Conservation (phyloP, 2,797 vertebrate species). For the Xenentodon cancila region DNA sequence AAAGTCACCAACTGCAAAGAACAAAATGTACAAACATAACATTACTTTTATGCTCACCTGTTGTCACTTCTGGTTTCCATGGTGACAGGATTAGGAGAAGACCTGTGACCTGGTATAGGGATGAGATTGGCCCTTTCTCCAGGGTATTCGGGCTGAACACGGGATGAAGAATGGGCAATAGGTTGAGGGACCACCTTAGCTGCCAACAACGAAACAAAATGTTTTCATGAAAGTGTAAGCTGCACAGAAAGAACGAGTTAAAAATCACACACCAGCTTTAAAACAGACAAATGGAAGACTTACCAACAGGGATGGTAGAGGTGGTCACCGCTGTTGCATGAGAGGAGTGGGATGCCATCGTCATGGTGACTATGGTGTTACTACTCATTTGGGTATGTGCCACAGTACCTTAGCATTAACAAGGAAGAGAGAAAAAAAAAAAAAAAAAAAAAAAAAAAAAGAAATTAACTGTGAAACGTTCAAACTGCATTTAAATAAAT, state of each 20-base stretch:
- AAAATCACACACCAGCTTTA: no score
- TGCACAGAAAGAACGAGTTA: neutral
- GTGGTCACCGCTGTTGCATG: conserved; percentile 96
- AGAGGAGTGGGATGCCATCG: conserved; percentile 96
- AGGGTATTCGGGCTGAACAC: conserved; percentile 93
- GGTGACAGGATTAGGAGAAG: conserved; percentile 95
- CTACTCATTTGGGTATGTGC: conserved; percentile 93
- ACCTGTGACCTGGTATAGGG: conserved; percentile 91
- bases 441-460: neutral
- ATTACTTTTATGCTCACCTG: conserved; percentile 79
- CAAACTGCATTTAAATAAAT: neutral
- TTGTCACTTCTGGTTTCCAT: conserved; percentile 97
- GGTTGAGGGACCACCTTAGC: conserved; percentile 99
- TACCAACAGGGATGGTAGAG: conserved; percentile 97
- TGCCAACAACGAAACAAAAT: conserved; percentile 54
- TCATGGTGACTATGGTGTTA: conserved; percentile 96
- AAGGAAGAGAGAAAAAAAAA: neutral
- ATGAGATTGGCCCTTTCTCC: conserved; percentile 93
- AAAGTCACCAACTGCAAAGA: neutral
- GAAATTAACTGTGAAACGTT: neutral
- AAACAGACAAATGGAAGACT: conserved; percentile 58
- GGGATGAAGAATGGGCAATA: conserved; percentile 93
- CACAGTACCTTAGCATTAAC: conserved; percentile 83
- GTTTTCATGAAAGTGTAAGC: neutral
- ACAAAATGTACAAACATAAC: neutral